Percentiles rank a stretch among this genome's conserved stretches.
These are phyloP conservation scores for Hypomecis atomaria DNA, from an alignment of 2,888 invertebrate genomes.

Conservation along the genomic window DNA sequence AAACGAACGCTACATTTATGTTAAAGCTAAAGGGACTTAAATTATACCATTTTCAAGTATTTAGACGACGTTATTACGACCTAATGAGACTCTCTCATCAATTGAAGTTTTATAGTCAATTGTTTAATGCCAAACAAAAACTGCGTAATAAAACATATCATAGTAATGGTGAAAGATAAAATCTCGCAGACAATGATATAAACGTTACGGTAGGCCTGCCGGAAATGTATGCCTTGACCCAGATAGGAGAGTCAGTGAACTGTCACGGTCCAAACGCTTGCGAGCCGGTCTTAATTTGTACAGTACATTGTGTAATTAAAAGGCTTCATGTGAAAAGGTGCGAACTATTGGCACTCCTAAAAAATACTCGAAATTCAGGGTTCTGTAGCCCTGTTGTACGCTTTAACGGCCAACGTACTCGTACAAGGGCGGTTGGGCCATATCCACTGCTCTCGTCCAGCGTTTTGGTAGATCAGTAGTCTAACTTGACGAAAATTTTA, in stretches of 20 bases:
- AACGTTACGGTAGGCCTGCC: slow-evolving; percentile 38
- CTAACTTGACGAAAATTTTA: too few relatives aligned
- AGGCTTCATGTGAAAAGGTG: background rate
- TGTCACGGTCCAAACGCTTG: slow-evolving; percentile 26
- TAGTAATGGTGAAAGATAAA: slow-evolving; percentile 24
- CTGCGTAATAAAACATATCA: slow-evolving; percentile 8
- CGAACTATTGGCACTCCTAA: too few relatives aligned
- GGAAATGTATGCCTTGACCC: slow-evolving; percentile 41
- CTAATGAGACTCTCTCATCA: too few relatives aligned
- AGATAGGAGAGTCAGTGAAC: slow-evolving; percentile 35
- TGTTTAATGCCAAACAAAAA: slow-evolving; percentile 2
- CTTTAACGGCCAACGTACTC: too few relatives aligned
- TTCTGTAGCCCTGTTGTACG: too few relatives aligned
- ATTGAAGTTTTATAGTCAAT: background rate
- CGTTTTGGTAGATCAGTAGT: too few relatives aligned
- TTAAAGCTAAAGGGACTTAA: too few relatives aligned
- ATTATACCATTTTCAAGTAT: background rate
- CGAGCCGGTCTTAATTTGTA: slow-evolving; percentile 17
- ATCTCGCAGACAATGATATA: slow-evolving; percentile 29
- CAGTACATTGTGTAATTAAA: slow-evolving; percentile 13
- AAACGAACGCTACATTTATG: too few relatives aligned
- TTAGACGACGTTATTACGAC: too few relatives aligned
- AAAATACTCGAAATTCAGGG: too few relatives aligned
- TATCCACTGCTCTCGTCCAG: too few relatives aligned
- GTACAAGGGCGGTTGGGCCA: too few relatives aligned